A percentile compares a stretch with the other conserved stretches of the same genome.
phyloP scores from a whole-genome alignment of 2,113 vertebrate species.

The Pagrus major region DNA sequence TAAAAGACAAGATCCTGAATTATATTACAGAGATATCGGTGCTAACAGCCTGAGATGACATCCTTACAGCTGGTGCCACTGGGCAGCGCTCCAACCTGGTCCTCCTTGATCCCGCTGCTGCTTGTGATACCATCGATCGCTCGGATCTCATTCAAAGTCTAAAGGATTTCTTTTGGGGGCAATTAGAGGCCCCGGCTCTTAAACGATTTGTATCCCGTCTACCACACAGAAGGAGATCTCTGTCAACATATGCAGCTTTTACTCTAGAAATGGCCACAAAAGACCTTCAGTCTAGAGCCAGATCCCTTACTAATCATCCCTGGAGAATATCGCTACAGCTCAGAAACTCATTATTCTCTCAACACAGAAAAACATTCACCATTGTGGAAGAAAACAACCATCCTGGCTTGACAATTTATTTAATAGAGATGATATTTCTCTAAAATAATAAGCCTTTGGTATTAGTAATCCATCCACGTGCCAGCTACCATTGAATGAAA shows the following conservation, averaged over 20 bases:
- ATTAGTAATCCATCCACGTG: no score
- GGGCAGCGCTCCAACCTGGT: not conserved
- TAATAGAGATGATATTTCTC: no score
- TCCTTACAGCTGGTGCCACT: not conserved
- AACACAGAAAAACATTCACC: no score
- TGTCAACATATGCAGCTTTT: not conserved
- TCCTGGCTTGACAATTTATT: no score
- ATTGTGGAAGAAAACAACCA: no score
- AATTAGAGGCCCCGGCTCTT: not conserved
- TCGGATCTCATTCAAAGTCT: not conserved
- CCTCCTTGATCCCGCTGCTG: not conserved
- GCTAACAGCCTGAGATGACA: not conserved
- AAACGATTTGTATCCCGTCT: not conserved
- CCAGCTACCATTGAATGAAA: no score
- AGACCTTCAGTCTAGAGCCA: not conserved
- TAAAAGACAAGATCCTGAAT: not conserved
- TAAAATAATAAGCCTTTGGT: no score
- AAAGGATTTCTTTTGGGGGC: not conserved
- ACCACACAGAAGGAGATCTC: not conserved
- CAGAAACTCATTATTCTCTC: no score
- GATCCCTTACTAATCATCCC: not conserved
- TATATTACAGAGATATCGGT: not conserved
- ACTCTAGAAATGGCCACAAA: not conserved
- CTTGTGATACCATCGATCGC: constrained; percentile 13
- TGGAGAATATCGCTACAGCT: not conserved